Evolutionary conservation across 2,797 vertebrate species (phyloP).

Genomic region (Menidia menidia): DNA sequence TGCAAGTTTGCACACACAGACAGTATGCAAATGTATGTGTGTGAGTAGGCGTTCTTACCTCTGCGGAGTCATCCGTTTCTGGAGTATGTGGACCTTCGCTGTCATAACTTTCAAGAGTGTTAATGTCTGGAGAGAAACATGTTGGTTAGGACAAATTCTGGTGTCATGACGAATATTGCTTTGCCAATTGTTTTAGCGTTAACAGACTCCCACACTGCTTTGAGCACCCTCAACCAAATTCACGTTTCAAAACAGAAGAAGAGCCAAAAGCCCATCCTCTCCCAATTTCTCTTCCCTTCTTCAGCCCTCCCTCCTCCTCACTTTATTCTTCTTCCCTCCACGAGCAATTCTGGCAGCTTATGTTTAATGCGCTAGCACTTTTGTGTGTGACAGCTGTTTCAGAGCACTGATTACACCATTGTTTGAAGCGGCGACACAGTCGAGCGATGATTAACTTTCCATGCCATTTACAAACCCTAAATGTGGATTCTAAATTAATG

Average conservation of each 20-base stretch:
- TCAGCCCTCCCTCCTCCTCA: conserved; percentile 34
- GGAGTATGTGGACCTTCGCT: conserved; percentile 91
- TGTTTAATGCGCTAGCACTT: conserved; percentile 32
- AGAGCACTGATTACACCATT: conserved; percentile 44
- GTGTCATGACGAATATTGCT: conserved; percentile 28
- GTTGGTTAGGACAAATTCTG: conserved; percentile 23
- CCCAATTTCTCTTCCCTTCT: conserved; percentile 39
- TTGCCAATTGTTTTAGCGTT: background rate
- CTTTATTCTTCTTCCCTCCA: conserved; percentile 30
- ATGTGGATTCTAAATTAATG: conserved; percentile 20
- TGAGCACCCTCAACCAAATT: conserved; percentile 47
- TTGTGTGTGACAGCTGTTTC: conserved; percentile 56
- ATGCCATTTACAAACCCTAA: conserved; percentile 7
- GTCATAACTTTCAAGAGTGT: conserved; percentile 89
- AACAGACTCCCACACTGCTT: conserved; percentile 35
- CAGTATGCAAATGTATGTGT: background rate
- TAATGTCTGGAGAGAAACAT: conserved; percentile 84
- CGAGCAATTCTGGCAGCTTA: conserved; percentile 40
- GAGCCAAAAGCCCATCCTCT: conserved; percentile 13
- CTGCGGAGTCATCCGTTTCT: conserved; percentile 90
- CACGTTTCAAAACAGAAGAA: conserved; percentile 35
- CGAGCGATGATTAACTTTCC: conserved; percentile 37
- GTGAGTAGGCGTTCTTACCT: conserved; percentile 79
- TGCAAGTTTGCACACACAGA: background rate
- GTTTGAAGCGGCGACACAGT: conserved; percentile 40